These are phyloP conservation scores for Tetragnatha montana DNA, from an alignment of 2,888 invertebrate species.

Conservation along the genomic window DNA sequence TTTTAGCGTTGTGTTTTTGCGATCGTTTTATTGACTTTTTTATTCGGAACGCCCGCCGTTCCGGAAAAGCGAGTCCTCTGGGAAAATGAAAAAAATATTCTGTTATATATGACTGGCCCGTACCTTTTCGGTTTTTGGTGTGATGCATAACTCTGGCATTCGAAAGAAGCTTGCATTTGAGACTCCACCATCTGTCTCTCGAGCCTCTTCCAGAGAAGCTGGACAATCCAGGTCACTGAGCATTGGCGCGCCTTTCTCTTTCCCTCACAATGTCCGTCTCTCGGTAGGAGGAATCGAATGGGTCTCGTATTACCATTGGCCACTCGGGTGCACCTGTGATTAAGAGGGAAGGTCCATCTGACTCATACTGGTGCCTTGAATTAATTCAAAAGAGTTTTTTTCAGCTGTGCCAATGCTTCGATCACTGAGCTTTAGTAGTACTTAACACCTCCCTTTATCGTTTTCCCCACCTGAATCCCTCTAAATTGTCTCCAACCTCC, in stretches of 20 bases:
- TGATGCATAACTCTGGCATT: constrained; percentile 50
- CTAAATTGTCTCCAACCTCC: neutral
- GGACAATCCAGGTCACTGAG: constrained; percentile 7
- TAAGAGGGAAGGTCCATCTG: constrained; percentile 66
- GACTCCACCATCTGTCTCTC: constrained; percentile 40
- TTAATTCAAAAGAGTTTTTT: constrained; percentile 41
- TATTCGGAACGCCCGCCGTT: constrained; percentile 35
- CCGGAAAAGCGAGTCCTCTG: constrained; percentile 64
- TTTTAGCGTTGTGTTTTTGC: constrained; percentile 69
- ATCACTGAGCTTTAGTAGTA: neutral
- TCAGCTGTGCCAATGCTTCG: constrained; percentile 55
- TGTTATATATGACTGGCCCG: constrained; percentile 44
- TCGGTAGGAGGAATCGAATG: constrained; percentile 29
- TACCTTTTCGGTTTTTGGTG: constrained; percentile 35
- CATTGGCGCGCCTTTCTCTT: constrained; percentile 51
- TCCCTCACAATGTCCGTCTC: constrained; percentile 61
- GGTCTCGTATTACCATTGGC: constrained; percentile 21
- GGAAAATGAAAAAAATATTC: constrained; percentile 16
- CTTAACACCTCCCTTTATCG: neutral
- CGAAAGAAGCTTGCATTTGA: constrained; percentile 63
- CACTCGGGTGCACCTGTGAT: constrained; percentile 68
- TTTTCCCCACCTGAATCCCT: neutral
- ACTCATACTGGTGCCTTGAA: constrained; percentile 69
- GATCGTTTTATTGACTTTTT: constrained; percentile 45
- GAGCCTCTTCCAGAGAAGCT: constrained; percentile 27